phyloP scores from a whole-genome alignment of 1,140 invertebrate species.

The Drosophila nigrodunni region DNA sequence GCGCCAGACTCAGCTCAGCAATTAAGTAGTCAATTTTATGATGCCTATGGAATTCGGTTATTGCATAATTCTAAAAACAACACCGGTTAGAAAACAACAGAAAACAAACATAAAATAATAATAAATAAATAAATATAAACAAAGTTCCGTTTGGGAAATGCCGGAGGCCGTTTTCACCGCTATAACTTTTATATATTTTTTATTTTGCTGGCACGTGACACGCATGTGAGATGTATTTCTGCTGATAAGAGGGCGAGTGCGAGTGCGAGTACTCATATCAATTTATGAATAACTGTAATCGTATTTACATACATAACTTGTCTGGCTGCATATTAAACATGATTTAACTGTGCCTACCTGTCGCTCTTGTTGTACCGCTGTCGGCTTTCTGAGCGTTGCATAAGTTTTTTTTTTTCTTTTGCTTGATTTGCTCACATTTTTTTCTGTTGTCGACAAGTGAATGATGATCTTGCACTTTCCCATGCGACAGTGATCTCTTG shows the following conservation, averaged over 20 bases:
- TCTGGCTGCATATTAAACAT: conserved; percentile 69
- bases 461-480: conserved; percentile 40
- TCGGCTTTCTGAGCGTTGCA: conserved; percentile 10
- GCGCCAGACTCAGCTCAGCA: conserved; percentile 60
- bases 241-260: conserved; percentile 49
- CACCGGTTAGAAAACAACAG: background rate
- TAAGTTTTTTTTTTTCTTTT: conserved; percentile 1
- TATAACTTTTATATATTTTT: background rate
- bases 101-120: conserved; percentile 9
- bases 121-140: conserved; percentile 9
- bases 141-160: conserved; percentile 40
- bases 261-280: conserved; percentile 30
- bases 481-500: conserved; percentile 54
- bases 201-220: conserved; percentile 61
- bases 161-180: conserved; percentile 35
- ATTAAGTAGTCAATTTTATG: conserved; percentile 77
- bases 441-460: conserved; percentile 28
- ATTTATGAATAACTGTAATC: conserved; percentile 61
- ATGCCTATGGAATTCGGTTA: conserved; percentile 61
- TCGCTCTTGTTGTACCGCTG: conserved; percentile 12
- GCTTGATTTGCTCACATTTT: background rate
- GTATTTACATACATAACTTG: conserved; percentile 26
- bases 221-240: conserved; percentile 58
- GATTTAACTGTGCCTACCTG: conserved; percentile 41
- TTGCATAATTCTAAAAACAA: conserved; percentile 70